Evolutionary conservation across 2,113 vertebrate genomes (phyloP), one percentile per base, ranked within the genome.

Genomic region (Tachysurus vachellii): DNA sequence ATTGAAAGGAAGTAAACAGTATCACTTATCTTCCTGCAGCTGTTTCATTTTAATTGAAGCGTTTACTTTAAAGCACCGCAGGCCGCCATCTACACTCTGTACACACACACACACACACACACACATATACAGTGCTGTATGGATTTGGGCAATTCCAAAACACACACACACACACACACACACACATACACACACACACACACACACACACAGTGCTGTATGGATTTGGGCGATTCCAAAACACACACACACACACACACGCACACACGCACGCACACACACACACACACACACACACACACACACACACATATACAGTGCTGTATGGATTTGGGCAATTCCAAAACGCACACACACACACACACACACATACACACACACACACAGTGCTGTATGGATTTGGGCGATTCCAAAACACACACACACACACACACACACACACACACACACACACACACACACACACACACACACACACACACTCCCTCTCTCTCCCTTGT

Each of bases 1-100:
- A 79, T 79, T 91, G 94, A 91, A 75, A 89, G 93, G 91, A 88
- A 91, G 91, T 94, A 92, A 86, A 88, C 89, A 91, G 92, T 92
- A 92, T 57, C 91, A 91, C 90, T 95, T 95, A 95, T 96, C 94
- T 94, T 91, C 85, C 92, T 94, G 88, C 95, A 96, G 95, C 95
- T 96, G 95, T 92, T 95, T 93, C 90, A 92, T 91, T 93, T 96
- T 96, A 96, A 93, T 92, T 93, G 82, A 91, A 93, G 93, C 89
- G 91, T 94, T 90, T 91, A 91, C 91, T 93, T 90, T 44, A 92
- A 90, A 93, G 90, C 89, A 91, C 93, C 91, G 88, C 88, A 93
- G 14, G 79, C 90, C 90, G 88, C 92, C 89, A 94, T 91, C 85
- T 53, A 85, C 62, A 82, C 53, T 44, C 90, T 93, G 19, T 95